phyloP scores from a whole-genome alignment of 2,888 invertebrate genomes.

The Arge pagana region DNA sequence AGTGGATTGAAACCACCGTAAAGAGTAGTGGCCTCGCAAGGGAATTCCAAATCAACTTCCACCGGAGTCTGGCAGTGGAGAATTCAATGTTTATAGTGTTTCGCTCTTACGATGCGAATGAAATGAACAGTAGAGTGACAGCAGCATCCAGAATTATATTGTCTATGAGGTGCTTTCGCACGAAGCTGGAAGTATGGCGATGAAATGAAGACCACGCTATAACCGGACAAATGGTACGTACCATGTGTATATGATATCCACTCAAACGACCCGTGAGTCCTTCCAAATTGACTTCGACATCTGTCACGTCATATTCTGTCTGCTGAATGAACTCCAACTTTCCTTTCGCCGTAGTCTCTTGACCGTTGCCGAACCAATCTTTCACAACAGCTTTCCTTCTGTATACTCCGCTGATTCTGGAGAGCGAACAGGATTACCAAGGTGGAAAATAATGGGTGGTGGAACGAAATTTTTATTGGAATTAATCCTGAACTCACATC shows the following conservation, averaged over 20 bases:
- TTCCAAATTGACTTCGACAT: constrained; percentile 76
- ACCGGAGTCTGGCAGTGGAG: constrained; percentile 71
- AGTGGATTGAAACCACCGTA: constrained; percentile 89
- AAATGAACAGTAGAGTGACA: too few relatives aligned
- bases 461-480: not conserved
- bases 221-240: constrained; percentile 53
- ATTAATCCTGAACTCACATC: constrained; percentile 62
- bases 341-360: constrained; percentile 68
- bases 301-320: constrained; percentile 82
- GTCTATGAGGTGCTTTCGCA: not conserved
- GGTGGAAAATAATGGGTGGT: not conserved
- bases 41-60: constrained; percentile 81
- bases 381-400: constrained; percentile 82
- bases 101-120: too few relatives aligned
- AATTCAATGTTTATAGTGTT: not conserved
- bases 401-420: constrained; percentile 74
- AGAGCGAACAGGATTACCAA: constrained; percentile 34
- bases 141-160: not conserved
- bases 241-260: constrained; percentile 83
- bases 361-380: constrained; percentile 87
- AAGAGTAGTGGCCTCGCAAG: constrained; percentile 81
- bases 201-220: not conserved
- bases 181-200: not conserved
- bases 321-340: constrained; percentile 84
- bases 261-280: constrained; percentile 68